Conservation (phyloP, 1,140 invertebrate species). For the Brevipalpus yothersi region DNA sequence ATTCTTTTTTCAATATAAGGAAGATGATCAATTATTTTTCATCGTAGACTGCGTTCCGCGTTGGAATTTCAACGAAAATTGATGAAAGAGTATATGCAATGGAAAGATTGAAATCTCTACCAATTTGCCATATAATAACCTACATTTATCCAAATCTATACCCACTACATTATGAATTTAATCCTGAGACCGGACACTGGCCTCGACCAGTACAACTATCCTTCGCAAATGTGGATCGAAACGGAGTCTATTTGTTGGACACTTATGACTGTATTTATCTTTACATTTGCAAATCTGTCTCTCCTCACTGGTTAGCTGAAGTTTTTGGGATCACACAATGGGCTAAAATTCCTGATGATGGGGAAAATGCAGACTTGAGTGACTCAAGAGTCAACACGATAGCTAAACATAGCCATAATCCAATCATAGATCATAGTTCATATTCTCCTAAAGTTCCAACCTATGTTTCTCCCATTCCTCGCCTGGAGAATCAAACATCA, state of each 20-base stretch:
- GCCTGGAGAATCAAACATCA: conserved; percentile 45
- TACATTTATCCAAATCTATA: conserved; percentile 81
- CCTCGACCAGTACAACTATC: conserved; percentile 24
- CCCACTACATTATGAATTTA: conserved; percentile 37
- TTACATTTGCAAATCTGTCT: conserved; percentile 57
- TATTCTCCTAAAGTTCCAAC: neutral
- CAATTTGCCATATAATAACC: conserved; percentile 52
- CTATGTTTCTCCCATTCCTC: conserved; percentile 30
- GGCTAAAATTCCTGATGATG: conserved; percentile 30
- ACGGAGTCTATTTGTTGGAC: conserved; percentile 77
- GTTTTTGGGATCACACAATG: conserved; percentile 38
- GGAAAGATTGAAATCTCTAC: conserved; percentile 74
- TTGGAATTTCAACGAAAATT: conserved; percentile 54
- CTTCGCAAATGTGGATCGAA: conserved; percentile 46
- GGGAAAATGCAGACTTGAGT: neutral
- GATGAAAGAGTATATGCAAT: conserved; percentile 82
- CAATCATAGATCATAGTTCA: too few species aligned
- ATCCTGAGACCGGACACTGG: neutral
- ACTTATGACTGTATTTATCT: conserved; percentile 55
- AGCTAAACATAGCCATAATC: neutral
- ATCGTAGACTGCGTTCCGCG: conserved; percentile 52
- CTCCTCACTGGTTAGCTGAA: conserved; percentile 42
- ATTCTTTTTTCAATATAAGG: neutral
- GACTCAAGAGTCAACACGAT: neutral
- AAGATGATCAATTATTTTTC: conserved; percentile 9